Percentiles rank a stretch among this genome's conserved stretches.
Evolutionary conservation across 1,140 invertebrate genomes (phyloP).

Genomic region (Heliconius eleuchia): DNA sequence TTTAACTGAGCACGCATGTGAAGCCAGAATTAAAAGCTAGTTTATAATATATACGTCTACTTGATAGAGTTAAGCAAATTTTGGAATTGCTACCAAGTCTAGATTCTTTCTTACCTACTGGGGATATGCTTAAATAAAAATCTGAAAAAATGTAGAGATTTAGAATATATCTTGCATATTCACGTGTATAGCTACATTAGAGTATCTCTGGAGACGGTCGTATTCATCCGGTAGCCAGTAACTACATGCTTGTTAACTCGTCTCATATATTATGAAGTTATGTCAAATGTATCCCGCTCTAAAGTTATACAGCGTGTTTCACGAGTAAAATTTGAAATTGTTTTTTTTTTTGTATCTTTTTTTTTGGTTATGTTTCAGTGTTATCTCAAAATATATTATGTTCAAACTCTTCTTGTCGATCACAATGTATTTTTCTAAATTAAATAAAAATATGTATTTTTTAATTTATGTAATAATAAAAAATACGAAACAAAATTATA

Average conservation of each 20-base stretch:
- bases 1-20: too few species aligned
- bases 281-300: constrained; percentile 69
- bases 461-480: too few species aligned
- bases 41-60: too few species aligned
- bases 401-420: too few species aligned
- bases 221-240: constrained; percentile 57
- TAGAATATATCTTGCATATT: not conserved
- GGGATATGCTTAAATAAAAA: not conserved
- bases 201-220: constrained; percentile 33
- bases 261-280: constrained; percentile 79
- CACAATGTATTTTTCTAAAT: too few species aligned
- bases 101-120: too few species aligned
- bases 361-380: not conserved
- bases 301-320: constrained; percentile 52
- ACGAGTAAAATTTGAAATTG: constrained; percentile 14
- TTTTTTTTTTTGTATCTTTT: not conserved
- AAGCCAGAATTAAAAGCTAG: too few species aligned
- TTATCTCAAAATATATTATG: not conserved
- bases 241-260: constrained; percentile 78
- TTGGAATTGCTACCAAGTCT: too few species aligned
- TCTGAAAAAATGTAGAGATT: not conserved
- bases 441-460: too few species aligned
- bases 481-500: too few species aligned
- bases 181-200: constrained; percentile 29
- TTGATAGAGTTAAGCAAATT: too few species aligned